Evolutionary conservation across 1,140 invertebrate genomes (phyloP).

Genomic region (Stenopsyche tienmushanensis): DNA sequence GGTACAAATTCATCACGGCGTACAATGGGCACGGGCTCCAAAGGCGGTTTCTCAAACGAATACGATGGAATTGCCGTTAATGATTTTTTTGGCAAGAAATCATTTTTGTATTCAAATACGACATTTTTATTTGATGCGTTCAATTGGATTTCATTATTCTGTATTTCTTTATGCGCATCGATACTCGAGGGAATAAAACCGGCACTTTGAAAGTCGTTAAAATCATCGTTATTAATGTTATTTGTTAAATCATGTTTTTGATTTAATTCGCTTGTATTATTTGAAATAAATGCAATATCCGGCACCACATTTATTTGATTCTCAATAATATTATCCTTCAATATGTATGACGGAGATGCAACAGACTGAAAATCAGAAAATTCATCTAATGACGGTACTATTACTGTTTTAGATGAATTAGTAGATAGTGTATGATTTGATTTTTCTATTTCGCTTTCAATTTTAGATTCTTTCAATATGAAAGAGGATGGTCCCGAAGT

Average conservation of each 20-base stretch:
- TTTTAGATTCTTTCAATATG: slow-evolving; percentile 39
- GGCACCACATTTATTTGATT: background rate
- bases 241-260: background rate
- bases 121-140: background rate
- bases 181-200: slow-evolving; percentile 10
- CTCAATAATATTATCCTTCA: background rate
- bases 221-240: slow-evolving; percentile 48
- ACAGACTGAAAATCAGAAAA: too few species aligned
- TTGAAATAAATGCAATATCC: background rate
- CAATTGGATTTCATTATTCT: background rate
- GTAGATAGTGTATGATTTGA: background rate
- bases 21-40: slow-evolving; percentile 16
- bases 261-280: background rate
- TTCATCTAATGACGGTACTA: too few species aligned
- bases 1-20: slow-evolving; percentile 9
- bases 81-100: background rate
- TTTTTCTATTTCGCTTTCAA: slow-evolving; percentile 26
- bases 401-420: background rate
- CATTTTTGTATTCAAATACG: background rate
- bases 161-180: background rate
- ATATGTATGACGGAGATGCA: too few species aligned
- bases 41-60: slow-evolving; percentile 13
- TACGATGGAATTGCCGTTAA: background rate
- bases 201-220: slow-evolving; percentile 53
- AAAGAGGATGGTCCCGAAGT: slow-evolving; percentile 23